Evolutionary conservation across 2,113 vertebrate species (phyloP), one percentile per base, ranked within the genome.

Genomic region (Pteropus alecto): DNA sequence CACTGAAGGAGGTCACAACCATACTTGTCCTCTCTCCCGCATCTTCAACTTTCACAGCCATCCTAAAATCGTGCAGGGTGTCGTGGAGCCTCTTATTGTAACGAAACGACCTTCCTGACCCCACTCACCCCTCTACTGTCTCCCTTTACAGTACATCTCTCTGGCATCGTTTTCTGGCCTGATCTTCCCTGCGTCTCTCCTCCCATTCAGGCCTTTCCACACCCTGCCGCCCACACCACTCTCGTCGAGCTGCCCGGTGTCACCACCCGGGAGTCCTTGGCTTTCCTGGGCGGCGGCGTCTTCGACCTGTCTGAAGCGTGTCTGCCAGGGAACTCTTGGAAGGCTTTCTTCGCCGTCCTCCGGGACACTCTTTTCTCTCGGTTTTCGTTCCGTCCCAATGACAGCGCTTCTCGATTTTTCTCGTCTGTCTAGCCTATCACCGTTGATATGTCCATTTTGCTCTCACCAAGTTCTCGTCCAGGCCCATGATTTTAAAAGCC

Each of bases 281-380:
- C 26, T 51, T 73, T 82, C 79, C 33, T 3, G 0, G 26, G 24
- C 9, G 0, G 46, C 2, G 0, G 54, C 46, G 9, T 3, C 0
- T 0, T 12, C 41, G 77, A 14, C 67, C 54, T 79, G 26, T 41
- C 35, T 2, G 46, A 22, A 24, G 60, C 38, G 11, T 19, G 28
- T 58, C 35, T 2, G 11, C 6, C 4, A 13, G 51, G 71, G 85
- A n/a, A 38, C 43, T 7, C 33, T 12, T 7, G 9, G 82, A 35
- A n/a, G 19, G 5, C n/a, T 74, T 9, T n/a, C 38, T 15, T 41
- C 15, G 6, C 41, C 6, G 43, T 65, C 61, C 19, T 82, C 2
- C 6, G 2, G 51, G 41, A 43, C 19, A 12, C 54, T 1, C 0
- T 51, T 51, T 58, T 43, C 68, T 90, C 60, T 83, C 1, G 9